Base-by-base conservation (phyloP, 2,888 invertebrate genomes). In the Hemistola chrysoprasaria region DNA sequence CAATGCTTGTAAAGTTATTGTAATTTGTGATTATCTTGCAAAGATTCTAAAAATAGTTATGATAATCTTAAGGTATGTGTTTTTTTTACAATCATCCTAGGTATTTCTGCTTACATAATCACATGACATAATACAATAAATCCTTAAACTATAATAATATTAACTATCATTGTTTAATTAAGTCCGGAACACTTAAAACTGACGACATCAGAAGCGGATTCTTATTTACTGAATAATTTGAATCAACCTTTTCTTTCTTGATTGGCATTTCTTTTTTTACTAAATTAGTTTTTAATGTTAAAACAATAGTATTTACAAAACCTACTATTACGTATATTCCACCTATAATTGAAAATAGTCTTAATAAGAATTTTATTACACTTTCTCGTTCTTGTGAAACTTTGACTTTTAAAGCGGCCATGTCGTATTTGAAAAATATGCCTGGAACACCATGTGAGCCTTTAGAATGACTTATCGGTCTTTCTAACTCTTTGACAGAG, bases 381-480 rank as follows among this genome's bases (percentile, higher is more conserved):
- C 94, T 92, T 56, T 96, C 96, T 41, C 94, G 90, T 66, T 96
- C 93, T 70, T 96, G 95, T 35, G 90, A 92, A 0, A 97, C 95
- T 68, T 92, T 91, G 3, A 98, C 94, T 86, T 95, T 96, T 27
- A 98, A 80, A 0, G 98, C 95, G 8, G 97, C 95, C 85, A 97
- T 93, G 64, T 98, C 98, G 75, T 98, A 98, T 77, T 98, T 98
- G 60, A 98, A 95, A 74, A 96, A 98, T 53, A 98, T 94, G 10
- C 98, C 98, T 0, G 98, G 96, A 9, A 96, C 93, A 0, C 98
- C 98, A 68, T 98, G 98, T 8, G 97, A 97, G 11, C 97, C 98
- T 60, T 76, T 72, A 0, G 65, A 47, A 42, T 90, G 90, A 48
- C 88, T 92, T 35, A 98, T 94, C 1, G 94, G 93, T 53, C 98